Conservation (phyloP, 2,888 invertebrate species). For the Parnassius smintheus region DNA sequence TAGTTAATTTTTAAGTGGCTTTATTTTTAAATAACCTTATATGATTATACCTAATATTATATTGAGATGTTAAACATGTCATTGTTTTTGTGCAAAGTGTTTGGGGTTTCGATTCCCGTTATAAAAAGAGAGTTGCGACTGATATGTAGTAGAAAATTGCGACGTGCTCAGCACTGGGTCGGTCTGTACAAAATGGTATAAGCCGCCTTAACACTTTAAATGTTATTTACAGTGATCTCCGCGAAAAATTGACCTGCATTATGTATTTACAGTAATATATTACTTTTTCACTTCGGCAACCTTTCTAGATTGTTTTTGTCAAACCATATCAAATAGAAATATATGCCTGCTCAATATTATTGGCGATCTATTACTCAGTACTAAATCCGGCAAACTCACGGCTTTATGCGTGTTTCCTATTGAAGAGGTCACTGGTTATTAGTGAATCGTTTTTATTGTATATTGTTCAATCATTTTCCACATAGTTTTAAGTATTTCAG, state of each 20-base stretch:
- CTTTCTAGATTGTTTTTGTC: constrained; percentile 5
- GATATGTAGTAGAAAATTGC: constrained; percentile 72
- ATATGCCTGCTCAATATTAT: background rate
- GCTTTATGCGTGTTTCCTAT: constrained; percentile 29
- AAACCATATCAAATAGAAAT: background rate
- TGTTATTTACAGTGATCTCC: constrained; percentile 70
- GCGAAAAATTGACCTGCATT: constrained; percentile 24
- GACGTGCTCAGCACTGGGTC: constrained; percentile 57
- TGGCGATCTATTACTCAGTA: constrained; percentile 1
- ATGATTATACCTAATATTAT: constrained; percentile 67
- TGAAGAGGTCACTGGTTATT: constrained; percentile 65
- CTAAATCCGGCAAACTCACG: constrained; percentile 1
- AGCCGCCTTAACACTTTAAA: constrained; percentile 77
- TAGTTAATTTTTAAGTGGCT: constrained; percentile 79
- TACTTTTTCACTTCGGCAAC: constrained; percentile 1
- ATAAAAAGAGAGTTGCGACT: constrained; percentile 75
- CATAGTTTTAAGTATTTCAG: constrained; percentile 76
- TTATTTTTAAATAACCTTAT: constrained; percentile 74
- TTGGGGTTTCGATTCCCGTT: constrained; percentile 65
- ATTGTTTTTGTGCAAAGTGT: constrained; percentile 78
- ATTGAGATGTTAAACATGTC: constrained; percentile 79
- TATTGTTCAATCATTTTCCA: constrained; percentile 80
- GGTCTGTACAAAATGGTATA: constrained; percentile 79
- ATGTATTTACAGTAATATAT: background rate
- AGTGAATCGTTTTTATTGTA: constrained; percentile 80